Evolutionary conservation across 2,113 vertebrate species (phyloP).

Genomic region (Excalfactoria chinensis): DNA sequence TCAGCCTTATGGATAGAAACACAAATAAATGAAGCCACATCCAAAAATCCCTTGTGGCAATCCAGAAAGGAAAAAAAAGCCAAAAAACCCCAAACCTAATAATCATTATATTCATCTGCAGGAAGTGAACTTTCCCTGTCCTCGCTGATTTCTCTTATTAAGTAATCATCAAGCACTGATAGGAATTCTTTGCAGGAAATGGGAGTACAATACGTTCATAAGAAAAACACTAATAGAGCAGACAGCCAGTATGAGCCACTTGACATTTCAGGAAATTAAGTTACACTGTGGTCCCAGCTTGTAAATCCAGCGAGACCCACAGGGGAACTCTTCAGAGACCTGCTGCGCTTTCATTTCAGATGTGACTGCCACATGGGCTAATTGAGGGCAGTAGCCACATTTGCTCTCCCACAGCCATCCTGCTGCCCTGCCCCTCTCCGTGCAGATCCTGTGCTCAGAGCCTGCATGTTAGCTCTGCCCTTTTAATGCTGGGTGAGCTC

Average conservation of each 20-base stretch:
- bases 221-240: conserved; percentile 28
- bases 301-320: neutral
- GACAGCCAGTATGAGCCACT: neutral
- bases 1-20: neutral
- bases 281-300: conserved; percentile 10
- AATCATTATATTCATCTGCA: conserved; percentile 11
- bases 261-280: conserved; percentile 63
- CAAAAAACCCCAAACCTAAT: neutral
- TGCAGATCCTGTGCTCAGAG: neutral
- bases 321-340: neutral
- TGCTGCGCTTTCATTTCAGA: conserved; percentile 4
- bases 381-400: conserved; percentile 15
- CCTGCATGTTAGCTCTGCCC: neutral
- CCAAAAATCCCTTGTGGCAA: neutral
- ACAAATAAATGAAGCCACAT: conserved; percentile 45
- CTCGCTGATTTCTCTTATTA: conserved; percentile 54
- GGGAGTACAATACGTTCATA: conserved; percentile 9
- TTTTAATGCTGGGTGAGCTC: neutral
- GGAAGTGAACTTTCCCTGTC: conserved; percentile 27
- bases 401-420: neutral
- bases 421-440: neutral
- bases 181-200: conserved; percentile 35
- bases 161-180: conserved; percentile 33
- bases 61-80: neutral
- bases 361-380: neutral